Percentiles rank a stretch among this genome's conserved stretches.
These are phyloP conservation scores for Apostichopus parvimensis DNA, from an alignment of 35 echinoderm and acorn worm genomes.

Conservation along the genomic window DNA sequence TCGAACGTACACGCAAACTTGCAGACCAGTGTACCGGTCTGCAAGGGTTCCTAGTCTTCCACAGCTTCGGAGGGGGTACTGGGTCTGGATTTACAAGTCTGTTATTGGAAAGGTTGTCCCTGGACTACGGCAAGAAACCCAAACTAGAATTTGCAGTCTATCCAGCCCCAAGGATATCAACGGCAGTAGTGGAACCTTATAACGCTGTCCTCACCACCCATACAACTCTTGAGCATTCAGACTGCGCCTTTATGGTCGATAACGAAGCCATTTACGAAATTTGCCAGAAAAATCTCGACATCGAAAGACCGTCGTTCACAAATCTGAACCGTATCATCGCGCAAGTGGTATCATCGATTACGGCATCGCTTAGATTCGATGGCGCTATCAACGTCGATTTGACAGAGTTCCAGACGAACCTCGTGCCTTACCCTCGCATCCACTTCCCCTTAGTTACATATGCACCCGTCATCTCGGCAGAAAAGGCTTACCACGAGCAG, in stretches of 20 bases:
- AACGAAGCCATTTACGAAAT: conserved; percentile 24
- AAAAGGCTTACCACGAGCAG: conserved; percentile 27
- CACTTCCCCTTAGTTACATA: conserved; percentile 12
- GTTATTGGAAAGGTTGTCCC: neutral
- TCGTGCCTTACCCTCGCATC: conserved; percentile 16
- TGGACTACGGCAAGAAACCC: conserved; percentile 24
- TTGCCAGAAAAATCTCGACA: conserved; percentile 20
- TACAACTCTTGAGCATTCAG: conserved; percentile 16
- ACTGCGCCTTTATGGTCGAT: conserved; percentile 32
- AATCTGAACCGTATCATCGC: conserved; percentile 22
- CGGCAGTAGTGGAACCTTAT: conserved; percentile 7
- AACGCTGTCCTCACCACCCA: conserved; percentile 21
- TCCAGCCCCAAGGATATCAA: conserved; percentile 19
- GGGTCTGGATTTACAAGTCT: conserved; percentile 30
- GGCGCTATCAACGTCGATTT: conserved; percentile 11
- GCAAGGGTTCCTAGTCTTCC: conserved; percentile 22
- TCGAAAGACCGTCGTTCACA: conserved; percentile 6
- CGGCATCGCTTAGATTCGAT: conserved; percentile 10
- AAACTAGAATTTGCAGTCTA: conserved; percentile 18
- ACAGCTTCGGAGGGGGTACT: conserved; percentile 23
- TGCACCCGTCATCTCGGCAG: conserved; percentile 31
- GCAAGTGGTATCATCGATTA: conserved; percentile 9
- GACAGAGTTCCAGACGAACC: conserved; percentile 27
- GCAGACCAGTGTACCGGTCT: conserved; percentile 2
- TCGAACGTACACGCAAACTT: conserved; percentile 16